These are phyloP conservation scores for Melieria omissa DNA, from an alignment of 2,888 invertebrate genomes.

Conservation along the genomic window DNA sequence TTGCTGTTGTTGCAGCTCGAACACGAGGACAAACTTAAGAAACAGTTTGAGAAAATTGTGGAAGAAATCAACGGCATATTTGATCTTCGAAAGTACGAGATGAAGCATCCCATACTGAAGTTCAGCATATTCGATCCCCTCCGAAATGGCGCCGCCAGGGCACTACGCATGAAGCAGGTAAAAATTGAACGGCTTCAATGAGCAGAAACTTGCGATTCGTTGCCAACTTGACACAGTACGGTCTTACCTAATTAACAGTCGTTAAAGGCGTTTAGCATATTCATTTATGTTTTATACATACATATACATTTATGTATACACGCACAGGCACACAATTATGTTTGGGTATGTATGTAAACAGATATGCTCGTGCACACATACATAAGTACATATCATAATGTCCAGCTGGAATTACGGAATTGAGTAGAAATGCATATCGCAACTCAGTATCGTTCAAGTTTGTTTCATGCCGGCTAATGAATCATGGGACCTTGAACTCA, in stretches of 20 bases:
- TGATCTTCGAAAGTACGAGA: conserved; percentile 67
- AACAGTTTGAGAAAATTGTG: conserved; percentile 68
- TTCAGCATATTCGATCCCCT: conserved; percentile 71
- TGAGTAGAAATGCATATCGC: conserved; percentile 3
- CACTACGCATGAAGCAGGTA: conserved; percentile 69
- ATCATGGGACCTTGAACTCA: conserved; percentile 46
- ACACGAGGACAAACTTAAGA: conserved; percentile 72
- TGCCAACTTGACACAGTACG: too few relatives aligned
- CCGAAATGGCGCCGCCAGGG: conserved; percentile 69
- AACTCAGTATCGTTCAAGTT: conserved; percentile 4
- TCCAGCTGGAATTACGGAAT: conserved; percentile 1
- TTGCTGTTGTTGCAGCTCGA: conserved; percentile 73
- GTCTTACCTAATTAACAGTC: too few relatives aligned
- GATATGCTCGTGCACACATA: not conserved
- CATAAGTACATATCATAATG: conserved; percentile 1
- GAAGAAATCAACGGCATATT: conserved; percentile 67
- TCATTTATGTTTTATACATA: too few relatives aligned
- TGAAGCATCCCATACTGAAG: conserved; percentile 67
- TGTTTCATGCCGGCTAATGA: conserved; percentile 16
- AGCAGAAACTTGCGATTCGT: too few relatives aligned
- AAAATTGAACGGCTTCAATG: conserved; percentile 11
- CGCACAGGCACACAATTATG: not conserved
- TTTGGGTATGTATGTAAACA: not conserved
- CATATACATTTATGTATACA: not conserved
- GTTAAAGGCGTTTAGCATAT: too few relatives aligned